Evolutionary conservation across 2,888 invertebrate species (phyloP).

Genomic region (Ennomos fuscantarius): DNA sequence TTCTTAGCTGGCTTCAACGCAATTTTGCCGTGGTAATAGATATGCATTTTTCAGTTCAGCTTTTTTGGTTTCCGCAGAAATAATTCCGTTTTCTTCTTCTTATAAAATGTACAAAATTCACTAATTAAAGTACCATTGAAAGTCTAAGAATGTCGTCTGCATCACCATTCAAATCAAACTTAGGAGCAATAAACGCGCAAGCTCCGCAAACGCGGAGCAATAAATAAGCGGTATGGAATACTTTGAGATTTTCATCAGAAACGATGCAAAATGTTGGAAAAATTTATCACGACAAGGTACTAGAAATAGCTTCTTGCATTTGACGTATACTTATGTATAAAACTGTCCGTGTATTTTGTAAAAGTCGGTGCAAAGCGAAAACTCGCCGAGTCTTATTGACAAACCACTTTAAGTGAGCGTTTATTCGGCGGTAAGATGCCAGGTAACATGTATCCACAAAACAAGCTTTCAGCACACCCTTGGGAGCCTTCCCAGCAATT

Average conservation of each 20-base stretch:
- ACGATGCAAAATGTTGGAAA: no score
- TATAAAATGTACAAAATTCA: constrained; percentile 5
- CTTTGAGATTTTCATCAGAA: no score
- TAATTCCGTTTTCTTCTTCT: constrained; percentile 2
- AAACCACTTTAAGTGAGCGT: constrained; percentile 64
- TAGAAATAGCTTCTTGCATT: no score
- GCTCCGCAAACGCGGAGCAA: no score
- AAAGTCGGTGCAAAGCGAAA: constrained; percentile 57
- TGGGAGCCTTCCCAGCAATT: constrained; percentile 51
- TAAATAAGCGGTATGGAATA: no score
- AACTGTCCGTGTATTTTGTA: constrained; percentile 35
- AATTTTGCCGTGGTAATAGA: constrained; percentile 9
- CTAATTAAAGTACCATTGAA: constrained; percentile 11
- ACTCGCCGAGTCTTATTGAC: constrained; percentile 65
- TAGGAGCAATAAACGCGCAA: not conserved
- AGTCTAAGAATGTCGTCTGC: no score
- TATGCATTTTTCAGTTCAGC: constrained; percentile 10
- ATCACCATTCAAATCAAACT: no score
- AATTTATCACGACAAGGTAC: no score
- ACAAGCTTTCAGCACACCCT: constrained; percentile 55
- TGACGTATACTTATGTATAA: constrained; percentile 10
- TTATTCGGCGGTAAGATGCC: constrained; percentile 58
- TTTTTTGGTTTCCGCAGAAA: not conserved
- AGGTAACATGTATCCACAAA: constrained; percentile 51
- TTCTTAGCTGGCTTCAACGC: not conserved